Conservation (phyloP, 2,797 vertebrate species). For the Tokudaia tokunoshimensis region DNA sequence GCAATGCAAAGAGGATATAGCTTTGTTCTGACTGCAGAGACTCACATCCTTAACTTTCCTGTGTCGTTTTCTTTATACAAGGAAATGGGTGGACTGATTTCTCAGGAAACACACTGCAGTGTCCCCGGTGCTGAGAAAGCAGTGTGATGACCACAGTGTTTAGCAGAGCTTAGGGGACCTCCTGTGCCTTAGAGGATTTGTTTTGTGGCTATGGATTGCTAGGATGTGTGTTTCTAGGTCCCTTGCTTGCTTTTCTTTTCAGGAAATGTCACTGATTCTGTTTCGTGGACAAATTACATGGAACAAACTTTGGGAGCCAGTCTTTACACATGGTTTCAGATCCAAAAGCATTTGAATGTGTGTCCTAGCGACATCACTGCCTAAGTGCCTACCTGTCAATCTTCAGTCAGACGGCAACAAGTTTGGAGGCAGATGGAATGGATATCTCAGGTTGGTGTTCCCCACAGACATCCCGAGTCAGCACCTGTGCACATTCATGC, state of each 20-base stretch:
- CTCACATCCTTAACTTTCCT: slow-evolving; percentile 74
- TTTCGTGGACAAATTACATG: background rate
- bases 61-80: slow-evolving; percentile 70
- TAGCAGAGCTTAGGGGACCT: background rate
- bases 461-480: background rate
- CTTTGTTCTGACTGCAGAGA: slow-evolving; percentile 64
- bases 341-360: background rate
- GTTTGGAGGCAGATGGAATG: background rate
- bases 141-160: background rate
- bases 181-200: background rate
- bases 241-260: background rate
- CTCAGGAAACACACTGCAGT: slow-evolving; percentile 38
- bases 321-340: background rate
- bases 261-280: background rate
- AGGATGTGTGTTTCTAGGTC: background rate
- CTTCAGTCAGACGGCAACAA: background rate
- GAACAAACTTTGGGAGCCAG: background rate
- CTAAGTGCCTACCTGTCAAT: background rate
- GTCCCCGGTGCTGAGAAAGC: slow-evolving; percentile 42
- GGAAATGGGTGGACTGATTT: slow-evolving; percentile 71
- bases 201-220: background rate
- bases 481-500: background rate
- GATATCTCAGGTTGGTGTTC: background rate
- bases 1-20: slow-evolving; percentile 60
- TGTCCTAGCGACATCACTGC: background rate